phyloP scores from a whole-genome alignment of 2,113 vertebrate species.

The Boleophthalmus pectinirostris region DNA sequence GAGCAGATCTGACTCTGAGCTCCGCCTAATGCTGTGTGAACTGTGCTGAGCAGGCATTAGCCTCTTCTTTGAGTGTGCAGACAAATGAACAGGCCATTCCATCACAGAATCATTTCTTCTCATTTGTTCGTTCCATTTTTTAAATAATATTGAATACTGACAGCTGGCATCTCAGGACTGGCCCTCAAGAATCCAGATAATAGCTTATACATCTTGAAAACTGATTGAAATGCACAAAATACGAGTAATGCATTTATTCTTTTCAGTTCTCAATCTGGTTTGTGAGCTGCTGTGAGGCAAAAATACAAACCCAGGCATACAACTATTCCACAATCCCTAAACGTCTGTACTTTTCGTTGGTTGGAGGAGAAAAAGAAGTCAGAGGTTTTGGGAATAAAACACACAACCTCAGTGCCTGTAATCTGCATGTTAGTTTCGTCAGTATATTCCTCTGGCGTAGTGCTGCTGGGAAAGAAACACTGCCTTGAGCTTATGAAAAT shows the following conservation, averaged over 20 bases:
- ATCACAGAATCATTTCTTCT: background rate
- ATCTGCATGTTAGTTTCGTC: background rate
- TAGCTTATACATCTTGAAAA: background rate
- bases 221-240: background rate
- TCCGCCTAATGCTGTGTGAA: constrained; percentile 66
- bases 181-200: background rate
- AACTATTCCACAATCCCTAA: background rate
- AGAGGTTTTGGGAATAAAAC: background rate
- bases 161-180: background rate
- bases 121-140: background rate
- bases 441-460: background rate
- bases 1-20: constrained; percentile 18
- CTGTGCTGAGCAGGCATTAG: constrained; percentile 59
- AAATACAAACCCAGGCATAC: too few species aligned
- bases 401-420: background rate
- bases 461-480: background rate
- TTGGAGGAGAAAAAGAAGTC: background rate
- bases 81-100: constrained; percentile 13
- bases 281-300: too few species aligned
- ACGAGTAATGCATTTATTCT: background rate
- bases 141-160: background rate
- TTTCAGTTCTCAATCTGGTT: background rate
- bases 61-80: constrained; percentile 29
- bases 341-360: background rate
- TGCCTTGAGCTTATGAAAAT: constrained; percentile 21